Base-by-base conservation (phyloP, 2,797 vertebrate species). In the Chrysocyon brachyurus region DNA sequence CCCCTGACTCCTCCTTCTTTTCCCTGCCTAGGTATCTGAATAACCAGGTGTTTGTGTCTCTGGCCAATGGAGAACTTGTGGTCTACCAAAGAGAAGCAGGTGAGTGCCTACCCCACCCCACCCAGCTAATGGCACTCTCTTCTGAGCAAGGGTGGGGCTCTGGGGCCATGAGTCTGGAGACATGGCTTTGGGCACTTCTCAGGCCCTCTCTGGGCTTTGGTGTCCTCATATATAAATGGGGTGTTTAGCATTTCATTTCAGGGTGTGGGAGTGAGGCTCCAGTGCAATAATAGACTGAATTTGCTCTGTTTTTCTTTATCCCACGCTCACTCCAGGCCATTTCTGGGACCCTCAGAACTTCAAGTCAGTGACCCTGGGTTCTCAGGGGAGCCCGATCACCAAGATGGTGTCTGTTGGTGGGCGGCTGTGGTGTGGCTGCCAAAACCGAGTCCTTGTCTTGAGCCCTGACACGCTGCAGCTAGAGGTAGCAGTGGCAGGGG, bases 271-370 rank as follows among this genome's bases (percentile, higher is more conserved):
- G 21, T 61, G 90, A 93, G 31, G 40, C 33, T 70, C 73, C 24
- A 59, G 64, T 57, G 87, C 12, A 57, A 12, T 36, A 33, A 31
- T 49, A 9, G 14, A 73, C 46, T 95, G n/a, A 97, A 54, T 61
- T 63, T 78, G 26, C 66, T 70, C 26, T 94, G 1, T 96, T 94
- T 93, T 93, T 96, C 90, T 91, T 94, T 88, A 66, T n/a, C 75
- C 33, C 31, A 36, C 63, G 36, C 78, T 63, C 15, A 1, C 70
- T 81, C 36, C 98, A 99, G 99, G 99, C 36, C 99, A 98, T 98
- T 99, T 99, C 98, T 99, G 99, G 99, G 99, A 99, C 97, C 98
- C 99, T n/a, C 99, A 99, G 63, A 99, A 99, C 96, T 99, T 99
- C 90, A 99, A 99, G 96, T 99, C 99, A 0, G 98, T 99, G 95